A percentile compares a stretch with the other conserved stretches of the same genome.
These are phyloP conservation scores for Hyperopisus bebe DNA, from an alignment of 2,113 vertebrate genomes.

Conservation along the genomic window DNA sequence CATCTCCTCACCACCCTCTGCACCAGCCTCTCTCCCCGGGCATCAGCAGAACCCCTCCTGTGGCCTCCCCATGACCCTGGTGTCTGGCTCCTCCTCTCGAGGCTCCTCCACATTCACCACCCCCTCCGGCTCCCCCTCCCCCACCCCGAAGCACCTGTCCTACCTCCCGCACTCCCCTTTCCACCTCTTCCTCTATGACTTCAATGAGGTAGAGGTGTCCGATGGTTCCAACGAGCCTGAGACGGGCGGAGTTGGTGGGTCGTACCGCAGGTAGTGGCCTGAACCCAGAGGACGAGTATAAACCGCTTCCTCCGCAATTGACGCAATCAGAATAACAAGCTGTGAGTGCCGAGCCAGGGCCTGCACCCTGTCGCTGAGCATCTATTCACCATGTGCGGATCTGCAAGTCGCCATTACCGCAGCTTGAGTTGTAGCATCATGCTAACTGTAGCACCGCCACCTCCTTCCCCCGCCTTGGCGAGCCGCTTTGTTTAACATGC, in stretches of 20 bases:
- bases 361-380: not conserved
- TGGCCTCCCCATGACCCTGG: conserved; percentile 32
- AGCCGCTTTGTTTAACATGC: not conserved
- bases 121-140: conserved; percentile 50
- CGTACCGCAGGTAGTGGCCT: conserved; percentile 63
- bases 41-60: conserved; percentile 42
- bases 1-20: conserved; percentile 45
- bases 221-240: conserved; percentile 39
- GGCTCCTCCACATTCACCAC: conserved; percentile 50
- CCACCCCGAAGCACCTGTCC: conserved; percentile 63
- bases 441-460: not conserved
- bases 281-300: conserved; percentile 13
- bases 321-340: not conserved
- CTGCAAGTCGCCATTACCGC: not conserved
- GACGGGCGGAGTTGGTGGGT: conserved; percentile 57
- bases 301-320: not conserved
- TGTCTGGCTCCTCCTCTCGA: conserved; percentile 31
- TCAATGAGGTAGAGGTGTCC: conserved; percentile 61
- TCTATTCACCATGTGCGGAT: not conserved
- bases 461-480: not conserved
- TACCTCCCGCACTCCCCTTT: conserved; percentile 84
- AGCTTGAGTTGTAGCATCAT: not conserved
- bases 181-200: conserved; percentile 88
- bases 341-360: not conserved
- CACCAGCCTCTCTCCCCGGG: conserved; percentile 51